phyloP scores from a whole-genome alignment of 2,888 invertebrate genomes.

The Melieria omissa region DNA sequence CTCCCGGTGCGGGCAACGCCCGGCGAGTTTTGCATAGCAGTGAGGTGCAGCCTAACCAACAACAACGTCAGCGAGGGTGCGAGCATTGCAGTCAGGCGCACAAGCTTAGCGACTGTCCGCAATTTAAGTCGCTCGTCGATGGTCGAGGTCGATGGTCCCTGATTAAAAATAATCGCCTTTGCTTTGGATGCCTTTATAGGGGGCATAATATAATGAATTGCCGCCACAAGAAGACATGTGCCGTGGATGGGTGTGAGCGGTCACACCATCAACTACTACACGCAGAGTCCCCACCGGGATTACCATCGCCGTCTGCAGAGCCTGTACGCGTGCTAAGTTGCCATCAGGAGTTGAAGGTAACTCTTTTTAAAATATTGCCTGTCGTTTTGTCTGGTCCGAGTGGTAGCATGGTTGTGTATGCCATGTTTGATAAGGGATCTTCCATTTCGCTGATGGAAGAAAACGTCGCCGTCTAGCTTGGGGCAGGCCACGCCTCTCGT shows the following conservation, averaged over 20 bases:
- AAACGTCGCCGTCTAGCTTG: slow-evolving; percentile 26
- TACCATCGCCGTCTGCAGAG: background rate
- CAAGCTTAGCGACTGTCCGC: too few relatives aligned
- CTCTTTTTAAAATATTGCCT: slow-evolving; percentile 33
- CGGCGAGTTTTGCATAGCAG: too few relatives aligned
- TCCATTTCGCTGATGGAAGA: slow-evolving; percentile 28
- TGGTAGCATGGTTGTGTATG: slow-evolving; percentile 2
- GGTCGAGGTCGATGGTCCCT: too few relatives aligned
- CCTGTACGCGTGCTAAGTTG: slow-evolving; percentile 2
- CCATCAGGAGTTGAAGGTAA: background rate
- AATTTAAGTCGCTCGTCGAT: too few relatives aligned
- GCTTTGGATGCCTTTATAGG: too few relatives aligned
- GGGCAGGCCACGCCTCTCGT: slow-evolving; percentile 13
- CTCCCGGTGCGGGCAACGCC: too few relatives aligned
- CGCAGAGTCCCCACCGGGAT: background rate
- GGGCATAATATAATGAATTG: too few relatives aligned
- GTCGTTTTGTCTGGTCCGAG: slow-evolving; percentile 27
- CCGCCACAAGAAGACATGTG: too few relatives aligned
- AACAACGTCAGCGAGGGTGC: background rate
- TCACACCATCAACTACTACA: slow-evolving; percentile 7
- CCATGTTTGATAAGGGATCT: background rate
- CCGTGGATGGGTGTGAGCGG: background rate
- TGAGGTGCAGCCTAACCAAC: too few relatives aligned
- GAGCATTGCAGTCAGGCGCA: too few relatives aligned
- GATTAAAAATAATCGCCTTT: too few relatives aligned